These are phyloP conservation scores for Carpatolechia fugitivella DNA, from an alignment of 2,888 invertebrate genomes.

Conservation along the genomic window DNA sequence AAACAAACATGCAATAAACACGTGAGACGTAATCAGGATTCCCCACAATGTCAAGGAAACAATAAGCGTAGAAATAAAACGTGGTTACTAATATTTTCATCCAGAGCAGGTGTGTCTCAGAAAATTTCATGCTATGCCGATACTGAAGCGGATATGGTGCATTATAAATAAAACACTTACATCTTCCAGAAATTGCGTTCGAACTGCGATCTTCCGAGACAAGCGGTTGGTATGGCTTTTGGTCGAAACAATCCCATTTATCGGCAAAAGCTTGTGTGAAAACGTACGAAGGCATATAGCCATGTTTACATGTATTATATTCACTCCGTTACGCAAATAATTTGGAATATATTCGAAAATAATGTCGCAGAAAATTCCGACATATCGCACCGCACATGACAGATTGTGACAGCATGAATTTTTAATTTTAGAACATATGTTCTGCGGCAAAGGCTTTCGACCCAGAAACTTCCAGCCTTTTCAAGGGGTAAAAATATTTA, in stretches of 20 bases:
- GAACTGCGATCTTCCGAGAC: conserved; percentile 68
- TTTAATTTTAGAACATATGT: conserved; percentile 29
- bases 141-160: not conserved
- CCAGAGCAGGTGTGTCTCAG: not conserved
- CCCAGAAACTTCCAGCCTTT: not conserved
- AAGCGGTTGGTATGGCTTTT: conserved; percentile 75
- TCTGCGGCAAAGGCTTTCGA: not conserved
- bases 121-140: not conserved
- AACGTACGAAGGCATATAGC: conserved; percentile 78
- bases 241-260: conserved; percentile 74
- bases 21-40: conserved; percentile 33
- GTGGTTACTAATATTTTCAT: not conserved
- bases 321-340: conserved; percentile 34
- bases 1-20: conserved; percentile 29
- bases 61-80: conserved; percentile 3
- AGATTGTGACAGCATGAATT: conserved; percentile 15
- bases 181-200: conserved; percentile 75
- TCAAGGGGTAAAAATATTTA: not conserved
- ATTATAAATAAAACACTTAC: conserved; percentile 50
- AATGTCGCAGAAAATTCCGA: conserved; percentile 44
- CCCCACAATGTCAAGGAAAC: conserved; percentile 50
- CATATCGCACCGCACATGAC: conserved; percentile 36
- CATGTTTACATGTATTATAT: conserved; percentile 59
- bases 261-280: conserved; percentile 75
- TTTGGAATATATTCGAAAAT: conserved; percentile 46